Evolutionary conservation across 1,140 invertebrate species (phyloP), one percentile per base, ranked within the genome.

Genomic region (Lordiphosa mommai): DNA sequence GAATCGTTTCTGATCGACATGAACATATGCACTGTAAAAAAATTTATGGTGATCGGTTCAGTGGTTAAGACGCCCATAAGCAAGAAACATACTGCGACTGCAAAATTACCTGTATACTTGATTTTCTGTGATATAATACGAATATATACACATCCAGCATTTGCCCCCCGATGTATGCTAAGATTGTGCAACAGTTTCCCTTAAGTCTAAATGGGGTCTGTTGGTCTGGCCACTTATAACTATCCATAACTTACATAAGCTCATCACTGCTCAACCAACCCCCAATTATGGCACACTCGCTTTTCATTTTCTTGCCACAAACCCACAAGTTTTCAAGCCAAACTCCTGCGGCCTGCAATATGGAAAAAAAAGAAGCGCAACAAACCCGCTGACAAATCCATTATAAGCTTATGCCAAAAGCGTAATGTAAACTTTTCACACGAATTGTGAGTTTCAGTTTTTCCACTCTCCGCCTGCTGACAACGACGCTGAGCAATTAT

Each of bases 401-500:
- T 80, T 80, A 80, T 80, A 52, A 76, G 76, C 76, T 80, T 82
- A 84, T 76, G 66, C 76, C 77, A 61, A 73, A 65, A 80, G 76
- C 76, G 71, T 64, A 71, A 49, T 67, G 76, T 63, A 76, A 80
- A 80, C 77, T 80, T 80, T 80, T 80, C 76, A 71, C 76, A 82
- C 76, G 76, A 80, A 82, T 71, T 65, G 47, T 65, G 65, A 59
- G 61, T 61, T 55, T 64, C 53, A 56, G 66, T 58, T 77, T 77
- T 74, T 70, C 56, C 60, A 60, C 63, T 73, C 47, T 43, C 46
- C 46, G 47, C 48, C 48, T 33, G 10, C 57, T 30, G 71, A 67
- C 72, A 60, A 49, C 51, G 59, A 49, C 51, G 59, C 49, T 34
- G 46, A 61, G 76, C 76, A 80, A 80, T 80, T 80, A 80, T 84